Percentiles rank a stretch among this genome's conserved stretches.
These are phyloP conservation scores for Cryptops parisi DNA, from an alignment of 2,888 invertebrate genomes.

Conservation along the genomic window DNA sequence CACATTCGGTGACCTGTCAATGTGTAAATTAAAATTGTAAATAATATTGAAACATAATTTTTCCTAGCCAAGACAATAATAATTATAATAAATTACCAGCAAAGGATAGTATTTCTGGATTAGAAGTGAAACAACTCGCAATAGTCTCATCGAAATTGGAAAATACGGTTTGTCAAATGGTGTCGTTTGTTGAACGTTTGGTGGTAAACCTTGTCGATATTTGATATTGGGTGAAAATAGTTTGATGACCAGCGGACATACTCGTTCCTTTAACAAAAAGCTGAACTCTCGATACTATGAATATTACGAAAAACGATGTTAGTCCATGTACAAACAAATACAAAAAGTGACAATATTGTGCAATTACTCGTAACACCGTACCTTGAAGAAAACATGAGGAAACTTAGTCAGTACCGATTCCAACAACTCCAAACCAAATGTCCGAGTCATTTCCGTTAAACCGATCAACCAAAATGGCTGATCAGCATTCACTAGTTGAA, in stretches of 20 bases:
- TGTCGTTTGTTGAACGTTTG: background rate
- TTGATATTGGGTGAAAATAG: no score
- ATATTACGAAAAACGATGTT: no score
- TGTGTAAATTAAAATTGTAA: no score
- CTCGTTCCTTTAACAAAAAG: background rate
- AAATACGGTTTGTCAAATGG: background rate
- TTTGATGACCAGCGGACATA: no score
- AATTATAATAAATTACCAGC: conserved; percentile 46
- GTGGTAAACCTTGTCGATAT: no score
- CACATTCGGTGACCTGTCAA: conserved; percentile 81
- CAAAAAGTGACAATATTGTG: no score
- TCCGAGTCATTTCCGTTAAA: conserved; percentile 92
- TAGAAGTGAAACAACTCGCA: conserved; percentile 81
- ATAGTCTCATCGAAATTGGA: conserved; percentile 73
- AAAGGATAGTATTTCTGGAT: conserved; percentile 84
- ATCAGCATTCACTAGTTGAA: conserved; percentile 91
- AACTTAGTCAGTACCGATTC: conserved; percentile 84
- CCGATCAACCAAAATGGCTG: conserved; percentile 90
- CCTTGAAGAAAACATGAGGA: conserved; percentile 69
- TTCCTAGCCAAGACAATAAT: background rate
- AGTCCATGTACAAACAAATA: conserved; percentile 1
- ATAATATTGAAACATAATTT: background rate
- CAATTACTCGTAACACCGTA: conserved; percentile 28
- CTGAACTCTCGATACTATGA: background rate
- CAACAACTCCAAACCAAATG: conserved; percentile 86